A percentile compares a stretch with the other conserved stretches of the same genome.
phyloP scores from a whole-genome alignment of 2,113 vertebrate genomes.

The Lampris incognitus region DNA sequence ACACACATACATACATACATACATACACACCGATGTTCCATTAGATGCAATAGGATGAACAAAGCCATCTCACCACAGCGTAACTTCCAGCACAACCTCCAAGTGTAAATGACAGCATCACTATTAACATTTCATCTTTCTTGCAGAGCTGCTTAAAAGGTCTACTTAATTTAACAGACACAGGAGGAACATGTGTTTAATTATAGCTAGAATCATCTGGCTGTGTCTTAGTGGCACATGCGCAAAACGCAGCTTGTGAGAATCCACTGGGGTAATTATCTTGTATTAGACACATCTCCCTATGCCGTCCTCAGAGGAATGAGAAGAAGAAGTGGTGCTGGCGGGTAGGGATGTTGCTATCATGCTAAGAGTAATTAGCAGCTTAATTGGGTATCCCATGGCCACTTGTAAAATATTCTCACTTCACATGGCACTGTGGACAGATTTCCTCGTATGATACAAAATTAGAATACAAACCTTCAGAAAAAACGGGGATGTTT shows the following conservation, averaged over 20 bases:
- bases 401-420: not conserved
- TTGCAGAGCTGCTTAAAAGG: not conserved
- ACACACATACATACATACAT: not conserved
- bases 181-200: not conserved
- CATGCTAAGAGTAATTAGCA: not conserved
- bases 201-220: not conserved
- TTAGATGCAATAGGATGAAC: not conserved
- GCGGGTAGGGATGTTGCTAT: no score
- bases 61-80: not conserved
- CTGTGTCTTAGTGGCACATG: not conserved
- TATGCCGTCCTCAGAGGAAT: not conserved
- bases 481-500: no score
- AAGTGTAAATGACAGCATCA: not conserved
- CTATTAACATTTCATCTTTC: not conserved
- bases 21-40: not conserved
- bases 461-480: no score
- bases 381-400: not conserved
- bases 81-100: not conserved
- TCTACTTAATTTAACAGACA: not conserved
- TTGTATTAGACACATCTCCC: conserved; percentile 5
- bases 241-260: not conserved
- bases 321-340: not conserved
- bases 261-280: conserved; percentile 13
- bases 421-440: not conserved
- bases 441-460: no score